Evolutionary conservation across 2,888 invertebrate genomes (phyloP), one percentile per base, ranked within the genome.

Genomic region (Sthenelais limicola): DNA sequence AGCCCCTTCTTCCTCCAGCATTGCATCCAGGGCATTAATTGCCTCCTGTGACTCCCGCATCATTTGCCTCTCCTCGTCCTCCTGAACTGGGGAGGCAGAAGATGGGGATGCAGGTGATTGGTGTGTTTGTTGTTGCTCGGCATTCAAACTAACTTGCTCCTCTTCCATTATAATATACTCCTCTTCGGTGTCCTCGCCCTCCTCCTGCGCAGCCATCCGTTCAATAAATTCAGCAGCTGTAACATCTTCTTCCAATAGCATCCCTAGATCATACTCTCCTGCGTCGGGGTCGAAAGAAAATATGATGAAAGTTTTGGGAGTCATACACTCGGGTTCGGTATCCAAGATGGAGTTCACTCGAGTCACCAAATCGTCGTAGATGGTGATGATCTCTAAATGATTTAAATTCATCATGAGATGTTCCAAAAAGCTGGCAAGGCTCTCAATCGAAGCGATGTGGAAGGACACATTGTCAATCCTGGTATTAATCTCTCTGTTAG

Each of bases 311-410:
- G 70, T 51, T 18, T 38, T 35, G 15, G 70, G 70, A 18, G 38
- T 56, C 5, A 70, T 38, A 33, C 51, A 38, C 9, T 32, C 54
- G 21, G 54, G 49, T 52, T 52, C 54, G 9, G 52, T 70, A n/a
- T 70, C 70, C 38, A 70, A 28, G 43, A 70, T 43, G 18, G 70
- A 70, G 43, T 70, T 70, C 54, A 70, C 70, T 28, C 70, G 52
- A 7, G 70, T n/a, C 18, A 51, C n/a, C 26, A 70, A 28, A 28
- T 70, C 70, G 28, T 70, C 70, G 51, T 70, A 70, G 26, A 70
- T 51, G 33, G 70, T 70, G 38, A 70, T 70, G 32, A 70, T 54
- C 70, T 70, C 70, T 24, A 70, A 47, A 3, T 54, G 52, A 43
- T 70, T 70, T 5, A 38, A 35, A 26, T 38, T 54, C 35, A 12